Base-by-base conservation (phyloP, 2,113 vertebrate genomes). In the Saccopteryx bilineata region DNA sequence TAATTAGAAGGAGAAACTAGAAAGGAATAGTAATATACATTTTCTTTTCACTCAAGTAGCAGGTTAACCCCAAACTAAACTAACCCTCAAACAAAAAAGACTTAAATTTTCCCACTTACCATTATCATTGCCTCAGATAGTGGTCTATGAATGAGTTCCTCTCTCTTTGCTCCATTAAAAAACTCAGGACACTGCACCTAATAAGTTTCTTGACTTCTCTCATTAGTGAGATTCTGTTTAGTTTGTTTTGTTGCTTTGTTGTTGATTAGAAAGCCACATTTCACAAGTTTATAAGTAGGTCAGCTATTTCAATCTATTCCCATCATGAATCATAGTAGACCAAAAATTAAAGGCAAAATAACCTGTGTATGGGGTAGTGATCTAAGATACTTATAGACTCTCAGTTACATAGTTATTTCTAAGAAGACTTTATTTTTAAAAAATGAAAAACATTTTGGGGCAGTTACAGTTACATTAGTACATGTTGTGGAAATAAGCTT, bases 391-490 rank as follows among this genome's bases (percentile, higher is more conserved):
- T 39, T 84, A 74, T 56, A 48, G 58, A 26, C 46, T 92, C 63
- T 92, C 65, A 19, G 80, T 54, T 84, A 33, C 75, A 60, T 56
- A 76, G 82, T 95, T 95, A 87, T 94, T 97, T 94, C 66, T 97
- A 93, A 95, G 58, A 90, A 92, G 74, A 90, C 81, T 95, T 95
- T 56, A 82, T 95, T 96, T 96, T 63, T 3, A 91, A 95, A 91
- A 91, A 96, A 97, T 88, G 87, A 96, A 93, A 95, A 98, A 94
- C 86, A 85, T 97, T 97, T 94, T 66, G 66, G 81, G 88, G 83
- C 91, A 93, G 96, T 97, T 97, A 90, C 78, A 96, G 91, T 97
- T 97, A 96, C 94, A 95, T 97, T 97, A 94, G 82, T 97, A 91
- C 83, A 97, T 96, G 91, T 97, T 97, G 94, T 97, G 93, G 97